These are phyloP conservation scores for Lates calcarifer DNA, from an alignment of 2,113 vertebrate genomes.

Conservation along the genomic window DNA sequence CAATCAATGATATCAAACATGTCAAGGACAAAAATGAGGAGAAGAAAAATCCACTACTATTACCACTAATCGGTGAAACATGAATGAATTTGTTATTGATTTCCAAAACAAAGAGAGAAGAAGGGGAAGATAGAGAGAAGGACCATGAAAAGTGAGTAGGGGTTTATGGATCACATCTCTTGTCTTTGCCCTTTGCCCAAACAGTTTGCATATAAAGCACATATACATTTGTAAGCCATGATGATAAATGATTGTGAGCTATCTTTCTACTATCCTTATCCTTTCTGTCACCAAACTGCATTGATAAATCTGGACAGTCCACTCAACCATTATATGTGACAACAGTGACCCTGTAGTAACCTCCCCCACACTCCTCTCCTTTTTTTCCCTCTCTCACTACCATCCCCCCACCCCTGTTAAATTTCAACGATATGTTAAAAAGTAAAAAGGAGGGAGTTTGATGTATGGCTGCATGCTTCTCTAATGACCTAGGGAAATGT, in stretches of 20 bases:
- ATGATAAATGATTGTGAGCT: constrained; percentile 22
- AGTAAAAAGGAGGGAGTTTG: constrained; percentile 46
- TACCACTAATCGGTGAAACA: constrained; percentile 23
- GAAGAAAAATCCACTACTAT: not conserved
- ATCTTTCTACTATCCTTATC: constrained; percentile 1
- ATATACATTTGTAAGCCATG: not conserved
- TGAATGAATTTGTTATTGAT: constrained; percentile 25
- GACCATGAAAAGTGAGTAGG: not conserved
- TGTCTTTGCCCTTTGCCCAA: constrained; percentile 7
- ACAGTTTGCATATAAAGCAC: not conserved
- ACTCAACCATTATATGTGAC: too few species aligned
- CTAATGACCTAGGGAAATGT: constrained; percentile 52
- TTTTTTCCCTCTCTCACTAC: not conserved
- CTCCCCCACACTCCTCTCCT: not conserved
- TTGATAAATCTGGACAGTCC: constrained; percentile 4
- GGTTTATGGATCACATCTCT: constrained; percentile 35
- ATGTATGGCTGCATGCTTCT: constrained; percentile 61
- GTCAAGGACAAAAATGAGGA: constrained; percentile 4
- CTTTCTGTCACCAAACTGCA: not conserved
- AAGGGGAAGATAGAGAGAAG: not conserved
- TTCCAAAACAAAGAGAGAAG: constrained; percentile 21
- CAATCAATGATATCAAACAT: constrained; percentile 30
- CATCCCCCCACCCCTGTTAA: constrained; percentile 11
- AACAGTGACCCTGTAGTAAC: not conserved
- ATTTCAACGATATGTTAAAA: constrained; percentile 59